These are phyloP conservation scores for Erinaceus europaeus DNA, from an alignment of 2,113 vertebrate species.

Conservation along the genomic window DNA sequence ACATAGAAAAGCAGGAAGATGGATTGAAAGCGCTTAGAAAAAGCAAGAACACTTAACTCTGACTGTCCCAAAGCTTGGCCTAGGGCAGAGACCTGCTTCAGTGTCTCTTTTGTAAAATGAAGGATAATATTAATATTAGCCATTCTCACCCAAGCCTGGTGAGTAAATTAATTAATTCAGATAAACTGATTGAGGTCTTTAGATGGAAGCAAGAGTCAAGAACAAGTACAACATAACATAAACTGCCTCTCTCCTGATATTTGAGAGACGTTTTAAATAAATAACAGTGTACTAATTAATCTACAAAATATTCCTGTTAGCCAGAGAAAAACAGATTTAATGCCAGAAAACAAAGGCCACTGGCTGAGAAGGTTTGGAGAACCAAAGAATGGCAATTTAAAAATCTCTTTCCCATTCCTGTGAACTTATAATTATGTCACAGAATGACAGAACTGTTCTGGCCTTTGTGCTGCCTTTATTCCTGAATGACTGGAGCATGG, in stretches of 20 bases:
- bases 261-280: neutral
- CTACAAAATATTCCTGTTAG: neutral
- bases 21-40: neutral
- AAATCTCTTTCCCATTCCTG: neutral
- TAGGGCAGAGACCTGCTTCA: neutral
- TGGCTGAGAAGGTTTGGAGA: neutral
- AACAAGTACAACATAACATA: neutral
- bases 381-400: neutral
- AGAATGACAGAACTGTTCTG: neutral
- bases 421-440: neutral
- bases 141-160: neutral
- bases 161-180: constrained; percentile 39
- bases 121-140: neutral
- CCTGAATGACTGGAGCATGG: neutral
- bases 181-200: constrained; percentile 3
- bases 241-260: neutral
- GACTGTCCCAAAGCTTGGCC: neutral
- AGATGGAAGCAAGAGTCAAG: neutral
- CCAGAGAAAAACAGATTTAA: constrained; percentile 16
- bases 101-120: neutral
- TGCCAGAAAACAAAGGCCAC: neutral
- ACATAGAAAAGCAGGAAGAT: neutral
- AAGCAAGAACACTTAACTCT: neutral
- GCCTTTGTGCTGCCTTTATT: neutral
- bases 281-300: neutral